A percentile compares a stretch with the other conserved stretches of the same genome.
phyloP scores from a whole-genome alignment of 2,888 invertebrate species.

The Torymus tubicola region DNA sequence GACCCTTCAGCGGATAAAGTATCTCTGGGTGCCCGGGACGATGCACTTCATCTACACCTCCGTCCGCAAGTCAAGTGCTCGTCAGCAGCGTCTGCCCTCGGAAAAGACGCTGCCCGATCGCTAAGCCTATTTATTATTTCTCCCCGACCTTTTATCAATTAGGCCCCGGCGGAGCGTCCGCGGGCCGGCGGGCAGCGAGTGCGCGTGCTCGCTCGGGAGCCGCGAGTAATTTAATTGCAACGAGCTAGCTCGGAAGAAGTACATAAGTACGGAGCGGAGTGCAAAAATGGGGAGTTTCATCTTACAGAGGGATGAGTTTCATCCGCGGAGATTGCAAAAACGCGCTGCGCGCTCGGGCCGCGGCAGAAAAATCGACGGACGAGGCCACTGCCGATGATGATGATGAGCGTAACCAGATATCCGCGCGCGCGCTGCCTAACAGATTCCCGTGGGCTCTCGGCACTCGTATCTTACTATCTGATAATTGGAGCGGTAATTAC shows the following conservation, averaged over 20 bases:
- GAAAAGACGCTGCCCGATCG: background rate
- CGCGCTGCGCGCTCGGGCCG: no score
- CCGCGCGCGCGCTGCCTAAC: constrained; percentile 57
- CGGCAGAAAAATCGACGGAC: background rate
- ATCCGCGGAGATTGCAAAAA: background rate
- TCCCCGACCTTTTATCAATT: no score
- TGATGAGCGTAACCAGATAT: constrained; percentile 63
- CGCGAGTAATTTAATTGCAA: no score
- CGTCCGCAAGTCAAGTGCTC: constrained; percentile 11
- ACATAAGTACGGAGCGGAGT: no score
- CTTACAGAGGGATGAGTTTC: background rate
- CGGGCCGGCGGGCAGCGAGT: no score
- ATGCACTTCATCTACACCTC: constrained; percentile 38
- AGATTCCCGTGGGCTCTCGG: constrained; percentile 63
- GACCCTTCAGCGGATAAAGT: constrained; percentile 57
- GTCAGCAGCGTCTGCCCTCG: background rate
- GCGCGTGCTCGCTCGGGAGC: no score
- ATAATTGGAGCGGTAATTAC: constrained; percentile 75
- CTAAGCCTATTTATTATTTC: background rate
- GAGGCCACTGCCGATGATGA: constrained; percentile 14
- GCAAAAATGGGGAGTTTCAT: background rate
- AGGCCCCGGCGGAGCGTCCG: no score
- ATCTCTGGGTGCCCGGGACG: constrained; percentile 1
- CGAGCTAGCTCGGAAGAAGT: no score
- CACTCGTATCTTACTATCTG: constrained; percentile 72